Evolutionary conservation across 2,888 invertebrate genomes (phyloP).

Genomic region (Flexamia atlantica): DNA sequence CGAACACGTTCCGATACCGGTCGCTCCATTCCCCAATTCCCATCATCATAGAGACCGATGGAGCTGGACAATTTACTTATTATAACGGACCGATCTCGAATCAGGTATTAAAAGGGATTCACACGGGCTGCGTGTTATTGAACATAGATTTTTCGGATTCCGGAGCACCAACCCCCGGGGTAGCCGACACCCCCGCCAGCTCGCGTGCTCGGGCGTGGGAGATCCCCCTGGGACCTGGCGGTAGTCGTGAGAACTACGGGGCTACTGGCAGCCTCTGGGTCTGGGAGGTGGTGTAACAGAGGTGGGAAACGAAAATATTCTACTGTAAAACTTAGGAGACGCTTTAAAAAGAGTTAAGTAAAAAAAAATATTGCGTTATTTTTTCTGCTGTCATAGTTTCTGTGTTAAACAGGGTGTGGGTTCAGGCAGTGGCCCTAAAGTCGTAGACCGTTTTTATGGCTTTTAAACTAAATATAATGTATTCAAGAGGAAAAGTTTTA

Average conservation of each 20-base stretch:
- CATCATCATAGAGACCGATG: background rate
- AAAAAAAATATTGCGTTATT: too few relatives aligned
- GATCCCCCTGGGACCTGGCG: background rate
- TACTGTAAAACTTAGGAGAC: too few relatives aligned
- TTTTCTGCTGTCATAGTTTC: too few relatives aligned
- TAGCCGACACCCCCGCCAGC: constrained; percentile 28
- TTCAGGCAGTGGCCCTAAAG: too few relatives aligned
- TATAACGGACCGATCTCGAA: constrained; percentile 13
- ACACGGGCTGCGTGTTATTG: constrained; percentile 10
- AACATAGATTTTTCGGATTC: constrained; percentile 18
- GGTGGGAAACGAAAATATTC: too few relatives aligned
- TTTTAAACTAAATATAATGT: too few relatives aligned
- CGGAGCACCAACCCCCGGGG: background rate
- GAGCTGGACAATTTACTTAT: background rate
- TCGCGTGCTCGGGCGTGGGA: constrained; percentile 34
- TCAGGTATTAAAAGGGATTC: background rate
- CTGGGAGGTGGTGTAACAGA: background rate
- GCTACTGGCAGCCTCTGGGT: background rate
- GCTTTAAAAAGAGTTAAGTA: too few relatives aligned
- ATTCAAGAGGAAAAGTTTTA: too few relatives aligned
- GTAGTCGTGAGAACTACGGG: constrained; percentile 24
- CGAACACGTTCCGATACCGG: too few relatives aligned
- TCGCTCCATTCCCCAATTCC: too few relatives aligned
- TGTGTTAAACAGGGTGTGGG: too few relatives aligned
- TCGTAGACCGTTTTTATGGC: too few relatives aligned